Conservation (phyloP, 1,140 invertebrate genomes). For the Pissodes strobi region DNA sequence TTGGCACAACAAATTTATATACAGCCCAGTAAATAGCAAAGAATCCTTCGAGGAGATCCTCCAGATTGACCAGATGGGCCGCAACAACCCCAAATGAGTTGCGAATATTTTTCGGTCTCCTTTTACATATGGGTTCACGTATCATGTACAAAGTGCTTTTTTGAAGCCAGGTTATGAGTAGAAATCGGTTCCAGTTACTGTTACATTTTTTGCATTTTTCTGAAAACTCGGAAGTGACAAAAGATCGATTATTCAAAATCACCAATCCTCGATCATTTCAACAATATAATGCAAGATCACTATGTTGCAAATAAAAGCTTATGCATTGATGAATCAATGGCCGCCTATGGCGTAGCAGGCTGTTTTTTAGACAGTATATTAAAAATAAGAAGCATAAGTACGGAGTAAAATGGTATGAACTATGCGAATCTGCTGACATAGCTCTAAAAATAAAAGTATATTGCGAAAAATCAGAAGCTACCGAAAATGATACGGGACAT, state of each 20-base stretch:
- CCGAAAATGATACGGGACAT: neutral
- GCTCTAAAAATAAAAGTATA: neutral
- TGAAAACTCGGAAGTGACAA: neutral
- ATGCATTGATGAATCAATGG: slow-evolving; percentile 1
- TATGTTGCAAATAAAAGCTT: neutral
- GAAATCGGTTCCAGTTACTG: neutral
- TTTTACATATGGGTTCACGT: neutral
- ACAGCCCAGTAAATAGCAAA: no score
- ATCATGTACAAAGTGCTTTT: no score
- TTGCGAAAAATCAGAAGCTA: neutral
- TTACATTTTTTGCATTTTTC: neutral
- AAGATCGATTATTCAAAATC: neutral
- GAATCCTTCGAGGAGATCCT: no score
- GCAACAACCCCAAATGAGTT: neutral
- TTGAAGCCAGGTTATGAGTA: neutral
- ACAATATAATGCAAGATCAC: no score
- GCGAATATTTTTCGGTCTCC: neutral
- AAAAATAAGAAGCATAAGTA: no score
- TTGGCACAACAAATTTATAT: no score
- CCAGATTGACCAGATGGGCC: no score
- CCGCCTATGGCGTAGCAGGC: no score
- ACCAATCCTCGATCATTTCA: no score
- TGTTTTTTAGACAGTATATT: no score
- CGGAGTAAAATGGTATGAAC: no score
- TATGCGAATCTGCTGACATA: no score